phyloP scores from a whole-genome alignment of 2,888 invertebrate species.

The Eurois occulta region DNA sequence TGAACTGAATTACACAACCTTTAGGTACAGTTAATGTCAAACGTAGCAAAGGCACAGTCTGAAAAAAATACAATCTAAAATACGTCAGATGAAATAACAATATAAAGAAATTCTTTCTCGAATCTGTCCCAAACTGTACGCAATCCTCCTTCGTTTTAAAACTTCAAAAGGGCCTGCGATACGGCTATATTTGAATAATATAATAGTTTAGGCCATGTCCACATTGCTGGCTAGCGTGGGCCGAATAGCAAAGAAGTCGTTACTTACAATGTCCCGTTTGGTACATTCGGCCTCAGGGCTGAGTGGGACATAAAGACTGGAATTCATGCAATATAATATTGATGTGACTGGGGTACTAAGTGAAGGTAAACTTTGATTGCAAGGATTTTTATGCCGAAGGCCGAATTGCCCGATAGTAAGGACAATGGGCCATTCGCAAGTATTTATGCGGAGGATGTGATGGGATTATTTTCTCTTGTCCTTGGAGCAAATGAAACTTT shows the following conservation, averaged over 20 bases:
- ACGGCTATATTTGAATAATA: conserved; percentile 82
- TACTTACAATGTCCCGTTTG: conserved; percentile 76
- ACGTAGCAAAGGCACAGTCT: conserved; percentile 5
- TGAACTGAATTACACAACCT: conserved; percentile 11
- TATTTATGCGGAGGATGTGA: conserved; percentile 56
- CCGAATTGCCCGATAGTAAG: conserved; percentile 48
- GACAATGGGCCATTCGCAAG: conserved; percentile 59
- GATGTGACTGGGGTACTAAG: conserved; percentile 64
- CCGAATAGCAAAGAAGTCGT: conserved; percentile 72
- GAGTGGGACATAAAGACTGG: conserved; percentile 57
- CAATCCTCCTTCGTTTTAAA: conserved; percentile 61
- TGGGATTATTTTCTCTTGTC: conserved; percentile 56
- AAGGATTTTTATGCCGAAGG: conserved; percentile 55
- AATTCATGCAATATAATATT: conserved; percentile 65
- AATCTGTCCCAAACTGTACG: conserved; percentile 55
- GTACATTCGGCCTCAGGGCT: conserved; percentile 47
- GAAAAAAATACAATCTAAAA: conserved; percentile 28
- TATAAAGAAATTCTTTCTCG: conserved; percentile 37
- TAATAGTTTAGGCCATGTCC: conserved; percentile 76
- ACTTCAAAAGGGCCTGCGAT: conserved; percentile 73
- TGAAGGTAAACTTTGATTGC: conserved; percentile 65
- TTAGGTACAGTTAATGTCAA: conserved; percentile 14
- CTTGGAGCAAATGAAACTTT: conserved; percentile 50
- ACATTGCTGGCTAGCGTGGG: conserved; percentile 58
- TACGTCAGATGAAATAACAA: conserved; percentile 41